Percentiles rank a stretch among this genome's conserved stretches.
phyloP scores from a whole-genome alignment of 1,140 invertebrate species.

The Thaumetopoea pityocampa region DNA sequence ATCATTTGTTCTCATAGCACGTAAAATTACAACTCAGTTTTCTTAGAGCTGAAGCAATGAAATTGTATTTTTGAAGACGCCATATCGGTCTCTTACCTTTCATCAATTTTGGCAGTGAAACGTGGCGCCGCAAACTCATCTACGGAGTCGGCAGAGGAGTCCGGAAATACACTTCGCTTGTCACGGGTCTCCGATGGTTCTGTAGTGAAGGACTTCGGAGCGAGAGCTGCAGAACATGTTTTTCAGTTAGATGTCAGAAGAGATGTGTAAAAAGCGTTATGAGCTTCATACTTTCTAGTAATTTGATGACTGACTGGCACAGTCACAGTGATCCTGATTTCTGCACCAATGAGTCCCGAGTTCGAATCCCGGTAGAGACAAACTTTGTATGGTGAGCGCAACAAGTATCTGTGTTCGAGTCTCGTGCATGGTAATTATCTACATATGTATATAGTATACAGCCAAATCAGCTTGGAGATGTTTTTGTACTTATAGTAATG shows the following conservation, averaged over 20 bases:
- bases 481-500: too few species aligned
- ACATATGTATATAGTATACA: too few species aligned
- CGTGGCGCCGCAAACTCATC: slow-evolving; percentile 33
- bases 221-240: not conserved
- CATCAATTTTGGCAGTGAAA: slow-evolving; percentile 36
- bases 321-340: too few species aligned
- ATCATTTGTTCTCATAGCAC: too few species aligned
- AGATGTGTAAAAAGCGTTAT: not conserved
- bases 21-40: slow-evolving; percentile 4
- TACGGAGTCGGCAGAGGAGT: slow-evolving; percentile 27
- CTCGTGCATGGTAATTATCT: too few species aligned
- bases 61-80: not conserved
- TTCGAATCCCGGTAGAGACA: too few species aligned
- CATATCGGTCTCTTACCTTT: slow-evolving; percentile 34
- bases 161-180: slow-evolving; percentile 48
- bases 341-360: too few species aligned
- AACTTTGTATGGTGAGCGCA: too few species aligned
- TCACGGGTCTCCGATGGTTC: slow-evolving; percentile 20
- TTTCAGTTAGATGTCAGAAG: not conserved
- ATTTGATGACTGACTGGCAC: too few species aligned
- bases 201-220: not conserved
- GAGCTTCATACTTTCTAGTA: too few species aligned
- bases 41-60: slow-evolving; percentile 8
- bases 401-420: too few species aligned
- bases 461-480: too few species aligned